These are phyloP conservation scores for Chelonus insularis DNA, from an alignment of 1,140 invertebrate species.

Conservation along the genomic window DNA sequence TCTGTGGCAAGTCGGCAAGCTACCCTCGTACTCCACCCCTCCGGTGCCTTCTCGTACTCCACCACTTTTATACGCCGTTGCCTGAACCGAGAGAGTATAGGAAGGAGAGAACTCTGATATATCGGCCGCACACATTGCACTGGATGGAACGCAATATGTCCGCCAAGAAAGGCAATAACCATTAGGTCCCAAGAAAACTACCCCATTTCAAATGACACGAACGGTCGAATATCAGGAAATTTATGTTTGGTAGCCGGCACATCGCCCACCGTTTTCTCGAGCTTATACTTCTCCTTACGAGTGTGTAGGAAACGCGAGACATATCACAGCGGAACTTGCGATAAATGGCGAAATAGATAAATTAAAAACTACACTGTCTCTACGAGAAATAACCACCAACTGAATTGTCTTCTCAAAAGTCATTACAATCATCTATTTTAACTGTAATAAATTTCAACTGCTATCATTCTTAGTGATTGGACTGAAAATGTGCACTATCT, in stretches of 20 bases:
- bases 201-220: slow-evolving; percentile 66
- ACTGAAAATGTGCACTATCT: too few species aligned
- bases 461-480: too few species aligned
- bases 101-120: slow-evolving; percentile 56
- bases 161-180: slow-evolving; percentile 67
- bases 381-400: not conserved
- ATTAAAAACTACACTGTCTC: not conserved
- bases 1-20: not conserved
- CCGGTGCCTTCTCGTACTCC: too few species aligned
- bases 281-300: slow-evolving; percentile 1
- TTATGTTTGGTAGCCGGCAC: slow-evolving; percentile 53
- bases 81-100: slow-evolving; percentile 32
- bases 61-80: slow-evolving; percentile 13
- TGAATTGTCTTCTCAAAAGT: too few species aligned
- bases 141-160: slow-evolving; percentile 68
- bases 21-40: not conserved
- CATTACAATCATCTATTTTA: too few species aligned
- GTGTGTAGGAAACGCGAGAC: not conserved
- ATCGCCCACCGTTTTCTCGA: slow-evolving; percentile 13
- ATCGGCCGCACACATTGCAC: slow-evolving; percentile 65
- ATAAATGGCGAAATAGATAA: not conserved
- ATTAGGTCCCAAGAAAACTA: slow-evolving; percentile 66
- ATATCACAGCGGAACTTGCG: too few species aligned
- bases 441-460: too few species aligned
- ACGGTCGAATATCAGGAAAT: slow-evolving; percentile 65